Percentiles rank a stretch among this genome's conserved stretches.
Evolutionary conservation across 2,888 invertebrate genomes (phyloP).

Genomic region (Heliconius ismenius): DNA sequence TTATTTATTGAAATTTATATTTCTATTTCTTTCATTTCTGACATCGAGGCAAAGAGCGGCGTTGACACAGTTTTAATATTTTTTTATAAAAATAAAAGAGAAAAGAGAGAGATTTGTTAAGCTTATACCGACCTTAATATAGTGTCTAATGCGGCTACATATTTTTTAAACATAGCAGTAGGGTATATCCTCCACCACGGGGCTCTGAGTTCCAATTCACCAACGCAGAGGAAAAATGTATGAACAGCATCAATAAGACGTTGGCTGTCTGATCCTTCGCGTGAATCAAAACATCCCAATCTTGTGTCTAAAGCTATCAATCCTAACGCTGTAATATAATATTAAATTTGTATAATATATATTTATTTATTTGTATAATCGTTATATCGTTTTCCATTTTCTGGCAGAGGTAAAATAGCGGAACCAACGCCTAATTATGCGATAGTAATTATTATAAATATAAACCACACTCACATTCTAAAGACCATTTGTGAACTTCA

Average conservation of each 20-base stretch:
- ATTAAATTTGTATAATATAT: no score
- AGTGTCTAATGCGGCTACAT: constrained; percentile 85
- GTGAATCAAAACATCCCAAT: constrained; percentile 83
- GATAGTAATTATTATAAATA: background rate
- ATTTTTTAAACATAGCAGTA: constrained; percentile 83
- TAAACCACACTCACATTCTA: constrained; percentile 85
- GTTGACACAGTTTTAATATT: background rate
- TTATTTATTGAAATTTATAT: no score
- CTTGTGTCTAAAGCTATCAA: constrained; percentile 85
- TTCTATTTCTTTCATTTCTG: no score
- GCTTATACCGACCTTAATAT: constrained; percentile 81
- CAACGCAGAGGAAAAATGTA: constrained; percentile 85
- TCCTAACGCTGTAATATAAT: constrained; percentile 78
- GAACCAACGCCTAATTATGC: no score
- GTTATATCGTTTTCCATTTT: no score
- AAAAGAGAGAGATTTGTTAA: constrained; percentile 41
- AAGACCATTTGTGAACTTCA: constrained; percentile 89
- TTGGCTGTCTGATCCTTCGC: constrained; percentile 82
- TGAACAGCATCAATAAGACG: constrained; percentile 85
- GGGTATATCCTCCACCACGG: constrained; percentile 86
- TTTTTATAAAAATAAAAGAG: background rate
- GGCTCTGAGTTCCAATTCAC: constrained; percentile 83
- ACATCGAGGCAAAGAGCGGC: no score
- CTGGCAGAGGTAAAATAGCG: no score
- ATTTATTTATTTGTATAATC: no score